Evolutionary conservation across 2,113 vertebrate genomes (phyloP).

Genomic region (Indri indri): DNA sequence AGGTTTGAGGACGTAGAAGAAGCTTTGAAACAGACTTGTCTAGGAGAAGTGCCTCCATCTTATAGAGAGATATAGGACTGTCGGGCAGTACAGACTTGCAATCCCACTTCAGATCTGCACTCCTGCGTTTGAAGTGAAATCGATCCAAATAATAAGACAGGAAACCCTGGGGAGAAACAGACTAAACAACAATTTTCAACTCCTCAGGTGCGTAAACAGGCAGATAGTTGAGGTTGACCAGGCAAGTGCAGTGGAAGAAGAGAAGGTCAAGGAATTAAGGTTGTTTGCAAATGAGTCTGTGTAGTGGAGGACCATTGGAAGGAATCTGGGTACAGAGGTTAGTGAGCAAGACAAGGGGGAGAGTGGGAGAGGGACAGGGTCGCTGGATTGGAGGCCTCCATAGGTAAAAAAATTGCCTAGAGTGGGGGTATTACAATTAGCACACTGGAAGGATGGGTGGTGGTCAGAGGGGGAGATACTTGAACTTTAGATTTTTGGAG

Average conservation of each 20-base stretch:
- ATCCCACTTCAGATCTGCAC: background rate
- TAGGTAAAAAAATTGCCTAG: background rate
- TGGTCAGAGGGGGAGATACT: background rate
- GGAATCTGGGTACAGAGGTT: background rate
- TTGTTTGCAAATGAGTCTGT: background rate
- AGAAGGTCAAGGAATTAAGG: background rate
- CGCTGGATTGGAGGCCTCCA: background rate
- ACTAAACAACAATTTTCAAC: background rate
- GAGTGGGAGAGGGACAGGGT: background rate
- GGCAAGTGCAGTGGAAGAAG: background rate
- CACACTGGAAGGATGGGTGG: background rate
- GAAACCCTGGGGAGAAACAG: background rate
- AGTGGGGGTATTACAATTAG: background rate
- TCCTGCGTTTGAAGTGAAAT: slow-evolving; percentile 24
- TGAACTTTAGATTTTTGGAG: background rate
- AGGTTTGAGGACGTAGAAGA: slow-evolving; percentile 23
- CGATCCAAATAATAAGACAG: background rate
- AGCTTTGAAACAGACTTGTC: background rate
- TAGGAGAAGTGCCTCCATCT: background rate
- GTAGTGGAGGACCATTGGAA: background rate
- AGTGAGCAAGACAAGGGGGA: background rate
- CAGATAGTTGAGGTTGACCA: background rate
- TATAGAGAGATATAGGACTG: background rate
- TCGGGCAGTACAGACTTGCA: background rate
- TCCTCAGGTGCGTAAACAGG: background rate